Evolutionary conservation across 2,888 invertebrate species (phyloP).

Genomic region (Diadegma fenestrale): DNA sequence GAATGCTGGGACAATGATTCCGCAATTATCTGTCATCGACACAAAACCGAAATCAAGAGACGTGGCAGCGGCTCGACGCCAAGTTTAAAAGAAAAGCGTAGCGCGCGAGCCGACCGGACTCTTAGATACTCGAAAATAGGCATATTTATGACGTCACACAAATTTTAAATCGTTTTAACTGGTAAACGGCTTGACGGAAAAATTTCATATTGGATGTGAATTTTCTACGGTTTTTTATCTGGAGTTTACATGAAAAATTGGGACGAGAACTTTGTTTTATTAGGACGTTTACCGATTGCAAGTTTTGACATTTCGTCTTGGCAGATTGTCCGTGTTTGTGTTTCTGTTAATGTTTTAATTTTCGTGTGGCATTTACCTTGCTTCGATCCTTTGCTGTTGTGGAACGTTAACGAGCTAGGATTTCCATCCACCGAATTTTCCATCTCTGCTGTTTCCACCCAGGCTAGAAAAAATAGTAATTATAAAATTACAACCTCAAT

Average conservation of each 20-base stretch:
- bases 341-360: not conserved
- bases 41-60: too few relatives aligned
- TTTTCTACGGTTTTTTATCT: too few relatives aligned
- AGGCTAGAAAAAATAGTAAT: constrained; percentile 79
- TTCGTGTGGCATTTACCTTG: constrained; percentile 75
- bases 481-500: not conserved
- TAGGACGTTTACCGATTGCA: not conserved
- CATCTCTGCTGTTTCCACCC: constrained; percentile 85
- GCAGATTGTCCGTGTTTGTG: not conserved
- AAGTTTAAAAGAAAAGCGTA: too few relatives aligned
- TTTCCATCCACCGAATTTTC: constrained; percentile 88
- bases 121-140: too few relatives aligned
- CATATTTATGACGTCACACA: too few relatives aligned
- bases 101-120: too few relatives aligned
- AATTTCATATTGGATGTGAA: too few relatives aligned
- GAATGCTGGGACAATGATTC: not conserved
- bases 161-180: too few relatives aligned
- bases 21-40: not conserved
- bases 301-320: not conserved
- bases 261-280: not conserved
- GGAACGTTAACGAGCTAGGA: constrained; percentile 88
- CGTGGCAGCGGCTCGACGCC: too few relatives aligned
- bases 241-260: too few relatives aligned
- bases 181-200: too few relatives aligned
- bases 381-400: constrained; percentile 82